phyloP scores from a whole-genome alignment of 2,888 invertebrate genomes.

The Mesochorus sp. region DNA sequence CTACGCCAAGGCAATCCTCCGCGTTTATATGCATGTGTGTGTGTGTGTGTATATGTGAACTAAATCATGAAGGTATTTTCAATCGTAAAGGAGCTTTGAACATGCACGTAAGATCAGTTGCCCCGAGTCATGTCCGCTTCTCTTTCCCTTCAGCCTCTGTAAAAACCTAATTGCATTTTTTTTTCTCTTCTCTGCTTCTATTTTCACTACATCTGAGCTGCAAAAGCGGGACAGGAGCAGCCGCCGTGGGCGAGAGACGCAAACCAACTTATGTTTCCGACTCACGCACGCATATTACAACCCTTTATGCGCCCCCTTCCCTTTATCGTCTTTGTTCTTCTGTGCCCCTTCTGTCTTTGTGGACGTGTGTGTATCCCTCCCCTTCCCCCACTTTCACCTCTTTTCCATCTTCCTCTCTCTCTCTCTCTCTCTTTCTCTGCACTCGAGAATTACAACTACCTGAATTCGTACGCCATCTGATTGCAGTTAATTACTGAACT shows the following conservation, averaged over 20 bases:
- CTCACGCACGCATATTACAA: slow-evolving; percentile 73
- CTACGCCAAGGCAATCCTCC: background rate
- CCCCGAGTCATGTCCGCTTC: slow-evolving; percentile 32
- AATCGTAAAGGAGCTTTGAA: slow-evolving; percentile 33
- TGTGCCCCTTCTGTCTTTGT: background rate
- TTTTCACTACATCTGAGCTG: background rate
- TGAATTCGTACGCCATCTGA: slow-evolving; percentile 78
- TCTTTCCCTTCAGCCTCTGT: slow-evolving; percentile 44
- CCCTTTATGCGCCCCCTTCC: slow-evolving; percentile 6
- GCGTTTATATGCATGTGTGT: background rate
- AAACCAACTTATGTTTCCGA: slow-evolving; percentile 72
- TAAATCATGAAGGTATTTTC: background rate
- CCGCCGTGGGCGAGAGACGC: slow-evolving; percentile 18
- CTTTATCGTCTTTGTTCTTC: background rate
- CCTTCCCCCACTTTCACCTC: slow-evolving; percentile 10
- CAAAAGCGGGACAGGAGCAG: slow-evolving; percentile 2
- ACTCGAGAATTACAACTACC: slow-evolving; percentile 72
- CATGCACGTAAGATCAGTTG: slow-evolving; percentile 44
- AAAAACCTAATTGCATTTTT: slow-evolving; percentile 68
- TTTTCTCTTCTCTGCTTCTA: slow-evolving; percentile 46
- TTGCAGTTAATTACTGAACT: slow-evolving; percentile 77
- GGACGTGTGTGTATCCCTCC: background rate
- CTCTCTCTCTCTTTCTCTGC: slow-evolving; percentile 24
- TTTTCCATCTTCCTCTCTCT: slow-evolving; percentile 2
- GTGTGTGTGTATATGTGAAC: background rate